A percentile compares a stretch with the other conserved stretches of the same genome.
These are phyloP conservation scores for Bufo gargarizans DNA, from an alignment of 2,113 vertebrate species.

Conservation along the genomic window DNA sequence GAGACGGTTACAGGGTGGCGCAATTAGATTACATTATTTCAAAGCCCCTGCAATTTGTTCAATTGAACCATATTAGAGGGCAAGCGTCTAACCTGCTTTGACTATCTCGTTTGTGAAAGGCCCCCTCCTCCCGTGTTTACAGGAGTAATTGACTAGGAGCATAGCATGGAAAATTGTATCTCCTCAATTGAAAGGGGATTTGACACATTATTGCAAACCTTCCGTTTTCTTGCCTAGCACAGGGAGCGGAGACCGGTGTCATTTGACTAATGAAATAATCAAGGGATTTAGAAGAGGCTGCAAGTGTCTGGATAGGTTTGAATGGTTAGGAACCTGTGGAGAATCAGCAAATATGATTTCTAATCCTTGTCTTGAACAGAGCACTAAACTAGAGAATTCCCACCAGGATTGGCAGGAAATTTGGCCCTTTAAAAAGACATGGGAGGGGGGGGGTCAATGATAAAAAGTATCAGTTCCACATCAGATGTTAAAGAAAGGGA, in stretches of 20 bases:
- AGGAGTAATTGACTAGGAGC: conserved; percentile 32
- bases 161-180: conserved; percentile 61
- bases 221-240: conserved; percentile 57
- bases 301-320: conserved; percentile 65
- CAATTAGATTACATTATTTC: conserved; percentile 15
- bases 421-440: conserved; percentile 59
- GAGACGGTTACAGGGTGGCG: conserved; percentile 8
- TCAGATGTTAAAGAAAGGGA: conserved; percentile 62
- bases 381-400: conserved; percentile 76
- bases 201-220: conserved; percentile 46
- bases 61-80: conserved; percentile 42
- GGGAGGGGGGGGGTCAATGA: not conserved
- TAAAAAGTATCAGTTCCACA: not conserved
- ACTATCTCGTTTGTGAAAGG: conserved; percentile 42
- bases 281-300: conserved; percentile 57
- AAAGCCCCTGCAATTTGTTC: conserved; percentile 34
- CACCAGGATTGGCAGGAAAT: conserved; percentile 57
- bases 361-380: conserved; percentile 74
- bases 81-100: conserved; percentile 48
- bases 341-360: conserved; percentile 73
- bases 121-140: not conserved
- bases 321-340: conserved; percentile 67
- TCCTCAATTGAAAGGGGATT: conserved; percentile 45
- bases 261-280: conserved; percentile 61
- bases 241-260: not conserved